Percentiles rank a stretch among this genome's conserved stretches.
These are phyloP conservation scores for Peromyscus attwateri DNA, from an alignment of 2,797 vertebrate genomes.

Conservation along the genomic window DNA sequence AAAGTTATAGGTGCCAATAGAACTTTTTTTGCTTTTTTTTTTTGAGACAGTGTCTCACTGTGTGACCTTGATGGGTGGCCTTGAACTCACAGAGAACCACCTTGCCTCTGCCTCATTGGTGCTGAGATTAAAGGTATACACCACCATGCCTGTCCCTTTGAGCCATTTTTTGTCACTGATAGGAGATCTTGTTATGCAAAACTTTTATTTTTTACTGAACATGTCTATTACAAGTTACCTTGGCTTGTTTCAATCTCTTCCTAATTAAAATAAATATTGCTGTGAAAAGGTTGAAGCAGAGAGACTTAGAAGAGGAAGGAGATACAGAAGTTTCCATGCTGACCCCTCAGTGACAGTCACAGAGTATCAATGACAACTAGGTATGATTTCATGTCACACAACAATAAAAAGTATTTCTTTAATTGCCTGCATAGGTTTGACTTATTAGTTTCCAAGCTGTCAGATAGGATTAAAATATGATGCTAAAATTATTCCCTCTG, in stretches of 20 bases:
- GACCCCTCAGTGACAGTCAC: conserved; percentile 11
- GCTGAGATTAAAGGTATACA: not conserved
- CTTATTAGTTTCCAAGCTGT: conserved; percentile 42
- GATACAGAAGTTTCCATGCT: conserved; percentile 7
- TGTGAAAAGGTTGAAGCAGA: conserved; percentile 1
- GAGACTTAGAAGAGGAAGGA: conserved; percentile 25
- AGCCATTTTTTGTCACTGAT: not conserved
- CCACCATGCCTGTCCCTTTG: not conserved
- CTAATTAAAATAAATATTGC: conserved; percentile 67
- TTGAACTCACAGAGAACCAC: not conserved
- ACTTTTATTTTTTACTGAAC: not conserved
- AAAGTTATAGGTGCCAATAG: not conserved
- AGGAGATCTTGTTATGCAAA: not conserved
- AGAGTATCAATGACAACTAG: not conserved
- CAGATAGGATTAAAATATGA: conserved; percentile 46
- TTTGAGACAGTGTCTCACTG: not conserved
- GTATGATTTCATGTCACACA: conserved; percentile 9
- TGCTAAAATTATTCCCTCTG: conserved; percentile 40
- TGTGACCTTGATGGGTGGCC: not conserved
- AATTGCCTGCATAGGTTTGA: conserved; percentile 16
- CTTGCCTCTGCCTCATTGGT: not conserved
- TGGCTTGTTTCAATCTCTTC: conserved; percentile 36
- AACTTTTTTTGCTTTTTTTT: not conserved
- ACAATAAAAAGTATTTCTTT: conserved; percentile 54
- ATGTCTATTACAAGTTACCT: conserved; percentile 20